Conservation (phyloP, 1,140 invertebrate genomes). For the Phortica variegata region DNA sequence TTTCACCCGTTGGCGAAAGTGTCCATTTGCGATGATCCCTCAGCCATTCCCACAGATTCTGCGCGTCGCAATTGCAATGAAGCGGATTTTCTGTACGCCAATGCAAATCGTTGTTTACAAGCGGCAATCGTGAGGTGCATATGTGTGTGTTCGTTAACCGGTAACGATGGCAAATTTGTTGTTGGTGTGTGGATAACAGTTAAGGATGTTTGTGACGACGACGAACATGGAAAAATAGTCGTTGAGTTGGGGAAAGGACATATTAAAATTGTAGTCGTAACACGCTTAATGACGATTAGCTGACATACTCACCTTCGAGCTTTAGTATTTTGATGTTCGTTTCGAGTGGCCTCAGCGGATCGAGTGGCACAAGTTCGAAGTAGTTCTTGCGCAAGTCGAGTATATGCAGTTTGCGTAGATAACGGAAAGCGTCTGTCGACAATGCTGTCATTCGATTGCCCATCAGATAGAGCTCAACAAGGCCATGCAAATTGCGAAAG, state of each 20-base stretch:
- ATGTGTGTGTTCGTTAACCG: neutral
- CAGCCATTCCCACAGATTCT: slow-evolving; percentile 86
- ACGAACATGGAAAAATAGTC: neutral
- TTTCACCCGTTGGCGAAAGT: slow-evolving; percentile 58
- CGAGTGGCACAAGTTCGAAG: slow-evolving; percentile 76
- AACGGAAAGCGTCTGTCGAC: slow-evolving; percentile 75
- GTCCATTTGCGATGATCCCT: slow-evolving; percentile 75
- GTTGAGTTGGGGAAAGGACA: slow-evolving; percentile 1
- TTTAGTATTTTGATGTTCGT: slow-evolving; percentile 75
- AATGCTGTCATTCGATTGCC: slow-evolving; percentile 81
- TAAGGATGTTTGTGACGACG: neutral
- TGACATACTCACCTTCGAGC: slow-evolving; percentile 69
- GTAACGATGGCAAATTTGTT: too few relatives aligned
- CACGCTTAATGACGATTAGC: neutral
- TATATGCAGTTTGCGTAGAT: slow-evolving; percentile 75
- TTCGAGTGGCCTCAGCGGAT: slow-evolving; percentile 74
- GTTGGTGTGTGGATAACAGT: neutral
- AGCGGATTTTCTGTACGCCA: slow-evolving; percentile 76
- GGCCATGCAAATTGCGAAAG: slow-evolving; percentile 72
- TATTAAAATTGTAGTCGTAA: slow-evolving; percentile 1
- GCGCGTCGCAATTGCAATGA: slow-evolving; percentile 78
- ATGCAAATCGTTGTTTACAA: too few relatives aligned
- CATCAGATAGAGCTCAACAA: slow-evolving; percentile 75
- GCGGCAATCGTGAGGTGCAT: too few relatives aligned
- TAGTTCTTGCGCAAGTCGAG: slow-evolving; percentile 84